phyloP scores from a whole-genome alignment of 2,797 vertebrate genomes.

The Liasis olivaceus region DNA sequence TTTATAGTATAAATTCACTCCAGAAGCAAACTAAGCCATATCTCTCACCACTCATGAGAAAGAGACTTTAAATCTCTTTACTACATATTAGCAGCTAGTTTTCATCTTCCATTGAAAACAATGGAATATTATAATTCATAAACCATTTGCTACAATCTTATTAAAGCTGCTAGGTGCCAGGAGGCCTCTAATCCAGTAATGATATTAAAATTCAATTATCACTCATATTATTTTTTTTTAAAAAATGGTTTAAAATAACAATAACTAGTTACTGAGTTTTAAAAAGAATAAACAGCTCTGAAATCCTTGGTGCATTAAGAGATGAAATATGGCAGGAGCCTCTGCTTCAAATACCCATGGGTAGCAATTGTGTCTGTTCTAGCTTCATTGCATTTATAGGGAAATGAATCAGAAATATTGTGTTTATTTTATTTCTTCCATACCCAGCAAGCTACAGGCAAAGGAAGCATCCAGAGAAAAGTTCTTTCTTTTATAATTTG shows the following conservation, averaged over 20 bases:
- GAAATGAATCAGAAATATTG: not conserved
- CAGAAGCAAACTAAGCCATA: not conserved
- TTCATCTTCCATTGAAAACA: slow-evolving; percentile 30
- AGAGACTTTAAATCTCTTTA: not conserved
- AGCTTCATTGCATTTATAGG: not conserved
- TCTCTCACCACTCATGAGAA: not conserved
- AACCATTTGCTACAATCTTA: not conserved
- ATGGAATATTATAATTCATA: slow-evolving; percentile 19
- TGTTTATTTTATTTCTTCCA: not conserved
- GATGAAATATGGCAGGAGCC: not conserved
- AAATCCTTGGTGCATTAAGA: slow-evolving; percentile 1
- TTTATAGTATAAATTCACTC: slow-evolving; percentile 8
- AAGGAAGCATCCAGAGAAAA: not conserved
- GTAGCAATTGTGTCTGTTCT: not conserved
- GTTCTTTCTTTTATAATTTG: not conserved
- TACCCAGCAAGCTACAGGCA: not conserved
- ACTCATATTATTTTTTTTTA: not conserved
- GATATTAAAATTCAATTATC: slow-evolving; percentile 29
- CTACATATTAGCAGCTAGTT: not conserved
- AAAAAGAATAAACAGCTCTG: not conserved
- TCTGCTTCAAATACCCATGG: fast-evolving
- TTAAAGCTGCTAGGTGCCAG: slow-evolving; percentile 10
- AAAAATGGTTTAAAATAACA: slow-evolving; percentile 25
- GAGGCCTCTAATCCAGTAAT: slow-evolving; percentile 21
- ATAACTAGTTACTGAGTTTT: not conserved